Conservation (phyloP, 2,797 vertebrate genomes). For the Sternotherus odoratus region DNA sequence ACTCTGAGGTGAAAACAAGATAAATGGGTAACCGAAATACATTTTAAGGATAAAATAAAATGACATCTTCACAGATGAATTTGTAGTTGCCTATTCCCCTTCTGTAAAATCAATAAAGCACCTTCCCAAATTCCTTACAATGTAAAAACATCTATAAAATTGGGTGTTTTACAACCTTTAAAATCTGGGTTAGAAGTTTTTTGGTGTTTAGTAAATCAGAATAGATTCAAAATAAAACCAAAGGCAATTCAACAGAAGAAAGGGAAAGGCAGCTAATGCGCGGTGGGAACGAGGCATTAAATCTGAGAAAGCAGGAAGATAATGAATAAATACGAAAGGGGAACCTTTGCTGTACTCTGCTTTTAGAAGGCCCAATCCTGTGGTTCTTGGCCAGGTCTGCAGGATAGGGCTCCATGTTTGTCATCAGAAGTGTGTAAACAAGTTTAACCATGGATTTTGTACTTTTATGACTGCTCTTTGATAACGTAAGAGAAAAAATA, state of each 20-base stretch:
- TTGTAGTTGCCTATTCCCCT: slow-evolving; percentile 11
- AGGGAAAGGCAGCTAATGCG: slow-evolving; percentile 40
- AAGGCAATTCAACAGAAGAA: slow-evolving; percentile 42
- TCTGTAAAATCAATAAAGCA: background rate
- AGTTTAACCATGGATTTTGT: slow-evolving; percentile 83
- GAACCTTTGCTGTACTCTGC: slow-evolving; percentile 36
- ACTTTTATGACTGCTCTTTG: slow-evolving; percentile 79
- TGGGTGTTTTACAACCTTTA: background rate
- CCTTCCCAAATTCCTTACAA: background rate
- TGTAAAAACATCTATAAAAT: background rate
- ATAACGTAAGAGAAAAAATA: slow-evolving; percentile 81
- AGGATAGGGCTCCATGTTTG: slow-evolving; percentile 54
- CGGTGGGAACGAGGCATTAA: slow-evolving; percentile 32
- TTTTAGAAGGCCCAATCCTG: background rate
- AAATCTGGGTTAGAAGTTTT: slow-evolving; percentile 28
- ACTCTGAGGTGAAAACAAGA: background rate
- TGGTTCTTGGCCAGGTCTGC: slow-evolving; percentile 30
- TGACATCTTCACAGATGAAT: background rate
- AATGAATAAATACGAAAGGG: slow-evolving; percentile 59
- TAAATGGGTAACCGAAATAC: slow-evolving; percentile 58
- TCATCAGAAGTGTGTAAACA: slow-evolving; percentile 58
- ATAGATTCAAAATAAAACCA: slow-evolving; percentile 39
- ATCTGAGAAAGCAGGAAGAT: slow-evolving; percentile 44
- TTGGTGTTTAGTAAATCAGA: slow-evolving; percentile 42
- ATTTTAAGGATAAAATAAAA: slow-evolving; percentile 34